A percentile compares a stretch with the other conserved stretches of the same genome.
Conservation (phyloP, 2,113 vertebrate genomes). For the Sinosuthora webbiana region DNA sequence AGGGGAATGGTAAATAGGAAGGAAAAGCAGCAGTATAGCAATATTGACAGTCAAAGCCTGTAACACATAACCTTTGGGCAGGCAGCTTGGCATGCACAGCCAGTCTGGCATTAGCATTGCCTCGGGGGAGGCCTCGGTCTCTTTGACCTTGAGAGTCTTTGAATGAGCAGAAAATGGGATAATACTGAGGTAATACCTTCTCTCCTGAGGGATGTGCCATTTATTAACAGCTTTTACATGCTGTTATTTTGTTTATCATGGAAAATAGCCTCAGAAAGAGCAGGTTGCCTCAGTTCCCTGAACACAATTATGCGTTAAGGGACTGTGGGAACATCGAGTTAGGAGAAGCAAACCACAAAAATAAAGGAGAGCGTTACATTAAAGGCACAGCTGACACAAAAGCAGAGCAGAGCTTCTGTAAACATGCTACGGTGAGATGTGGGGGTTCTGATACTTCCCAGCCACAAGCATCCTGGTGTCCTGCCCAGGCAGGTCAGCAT, state of each 20-base stretch:
- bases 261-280: slow-evolving; percentile 18
- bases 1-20: background rate
- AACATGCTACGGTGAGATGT: accelerated
- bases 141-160: slow-evolving; percentile 15
- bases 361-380: background rate
- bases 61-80: background rate
- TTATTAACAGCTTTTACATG: background rate
- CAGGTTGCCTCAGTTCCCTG: background rate
- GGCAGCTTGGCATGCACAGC: background rate
- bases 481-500: background rate
- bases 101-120: background rate
- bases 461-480: too few species aligned
- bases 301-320: background rate
- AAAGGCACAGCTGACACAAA: background rate
- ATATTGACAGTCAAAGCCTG: background rate
- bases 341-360: background rate
- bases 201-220: background rate
- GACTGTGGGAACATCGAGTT: background rate
- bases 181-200: background rate
- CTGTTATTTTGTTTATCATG: slow-evolving; percentile 22
- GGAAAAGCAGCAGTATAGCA: background rate
- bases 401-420: background rate
- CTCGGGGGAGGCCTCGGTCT: background rate
- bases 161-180: slow-evolving; percentile 23
- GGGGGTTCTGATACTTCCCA: background rate